phyloP scores from a whole-genome alignment of 2,113 vertebrate genomes.

The human region GRCh38 chr16:4093001-4093500 shows the following conservation, averaged over 20 bases:
- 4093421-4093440: background rate
- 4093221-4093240: slow-evolving; percentile 12
- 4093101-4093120: slow-evolving; percentile 40
- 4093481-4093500: slow-evolving; percentile 36
- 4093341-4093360: slow-evolving; percentile 43
- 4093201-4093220: slow-evolving; percentile 30
- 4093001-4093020: slow-evolving; percentile 29
- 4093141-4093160: slow-evolving; percentile 38
- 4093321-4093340: slow-evolving; percentile 35
- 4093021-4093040: slow-evolving; percentile 43
- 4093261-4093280: slow-evolving; percentile 33
- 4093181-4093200: background rate
- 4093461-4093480: slow-evolving; percentile 30
- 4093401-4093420: background rate
- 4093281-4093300: slow-evolving; percentile 10
- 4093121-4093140: slow-evolving; percentile 45
- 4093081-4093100: slow-evolving; percentile 57
- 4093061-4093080: slow-evolving; percentile 50
- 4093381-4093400: background rate
- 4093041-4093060: slow-evolving; percentile 52
- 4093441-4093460: slow-evolving; percentile 31
- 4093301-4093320: background rate
- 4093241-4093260: slow-evolving; percentile 38
- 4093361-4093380: slow-evolving; percentile 9
- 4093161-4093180: background rate